Base-by-base conservation (phyloP, 2,888 invertebrate genomes). In the Aphrophora alni region DNA sequence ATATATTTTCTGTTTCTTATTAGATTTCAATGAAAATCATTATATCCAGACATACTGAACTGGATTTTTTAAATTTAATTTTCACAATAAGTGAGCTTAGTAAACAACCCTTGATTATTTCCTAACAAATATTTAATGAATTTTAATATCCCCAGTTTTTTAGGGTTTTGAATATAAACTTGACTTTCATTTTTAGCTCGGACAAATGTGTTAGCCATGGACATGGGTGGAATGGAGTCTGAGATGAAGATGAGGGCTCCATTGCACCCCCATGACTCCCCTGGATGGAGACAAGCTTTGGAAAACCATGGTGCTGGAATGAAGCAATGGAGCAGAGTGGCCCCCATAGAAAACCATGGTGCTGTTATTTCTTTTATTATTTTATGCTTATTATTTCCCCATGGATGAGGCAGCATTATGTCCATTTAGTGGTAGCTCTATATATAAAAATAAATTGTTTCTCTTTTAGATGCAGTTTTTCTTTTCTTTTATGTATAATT, bases 171-270 rank as follows among this genome's bases (percentile, higher is more conserved):
- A 59, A 59, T 59, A 10, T 59, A 59, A 59, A 59, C 59, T 59
- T 59, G 59, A 59, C 59, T 59, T 59, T 59, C 59, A 59, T 59
- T 59, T 59, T 59, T 59, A 59, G 59, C 59, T 59, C 59, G 59
- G 59, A 21, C n/a, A 59, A 59, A 59, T 59, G 59, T 59, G 59
- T 59, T 59, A 59, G 59, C 59, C 59, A 59, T 59, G 12, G 59
- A 59, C 12, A 59, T 21, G 59, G 59, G 59, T 1, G 59, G 59
- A 21, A 59, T 59, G 59, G 59, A 59, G 59, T 59, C 59, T 59
- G 21, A 59, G 59, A 59, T 59, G 59, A 59, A 59, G 59, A 21
- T 21, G 21, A 59, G 12, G n/a, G 59, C 59, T 59, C 59, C 59
- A 21, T 59, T 59, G 59, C 59, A 59, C 59, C 59, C 59, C 21